Base-by-base conservation (phyloP, 2,888 invertebrate species). In the Athalia cordata region DNA sequence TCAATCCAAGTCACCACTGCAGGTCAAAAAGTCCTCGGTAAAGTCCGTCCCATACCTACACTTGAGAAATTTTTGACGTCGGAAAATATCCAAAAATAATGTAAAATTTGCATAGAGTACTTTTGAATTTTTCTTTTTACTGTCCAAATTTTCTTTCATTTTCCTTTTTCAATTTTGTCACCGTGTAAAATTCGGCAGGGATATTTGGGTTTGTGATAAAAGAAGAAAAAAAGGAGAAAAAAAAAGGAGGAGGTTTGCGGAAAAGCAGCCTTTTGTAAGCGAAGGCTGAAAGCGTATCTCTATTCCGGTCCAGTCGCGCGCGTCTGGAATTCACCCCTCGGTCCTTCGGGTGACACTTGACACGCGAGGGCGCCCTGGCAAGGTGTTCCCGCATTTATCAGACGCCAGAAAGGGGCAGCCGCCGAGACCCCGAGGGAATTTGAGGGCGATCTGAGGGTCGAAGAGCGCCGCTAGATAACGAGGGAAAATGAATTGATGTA, bases 351-450 rank as follows among this genome's bases (percentile, higher is more conserved):
- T 81, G 84, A 83, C 83, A 83, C 81, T 83, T 81, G 82, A 82
- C 83, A 80, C 80, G 80, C 81, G 81, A 77, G 75, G 78, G 77
- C 79, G 79, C 81, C 80, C 80, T 79, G 81, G 74, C 79, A 82
- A 80, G 80, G 80, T 81, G 81, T 80, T 80, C 81, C 79, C 80
- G 77, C 81, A 81, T 83, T 82, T 83, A 81, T 83, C 82, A 81
- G 79, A 78, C 59, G 77, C 62, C 72, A 47, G 59, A n/a, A 57
- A 7, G 47, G 47, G 47, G 3, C n/a, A 13, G 64, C 11, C 64
- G 65, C 43, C 66, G 15, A 55, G 59, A 59, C 13, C 59, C 72
- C 4, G 55, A 47, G 72, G 68, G 72, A 72, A 72, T 72, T 59
- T 59, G 57, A 72, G 72, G 57, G 59, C 59, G 72, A 72, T 72